Evolutionary conservation across 2,113 vertebrate genomes (phyloP).

Genomic region (Panthera leo): DNA sequence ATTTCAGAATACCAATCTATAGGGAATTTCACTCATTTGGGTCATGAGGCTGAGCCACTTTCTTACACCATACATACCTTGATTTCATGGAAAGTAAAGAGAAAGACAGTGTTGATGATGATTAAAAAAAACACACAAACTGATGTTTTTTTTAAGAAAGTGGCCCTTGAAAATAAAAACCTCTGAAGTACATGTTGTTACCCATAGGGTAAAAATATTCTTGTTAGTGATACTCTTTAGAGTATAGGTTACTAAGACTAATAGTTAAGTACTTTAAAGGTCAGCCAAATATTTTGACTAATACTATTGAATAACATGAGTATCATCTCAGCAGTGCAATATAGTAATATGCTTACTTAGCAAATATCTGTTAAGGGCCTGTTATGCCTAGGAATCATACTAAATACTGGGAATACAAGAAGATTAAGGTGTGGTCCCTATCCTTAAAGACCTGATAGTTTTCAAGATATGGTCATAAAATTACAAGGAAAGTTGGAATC

Average conservation of each 20-base stretch:
- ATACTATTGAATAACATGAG: neutral
- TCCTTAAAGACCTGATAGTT: neutral
- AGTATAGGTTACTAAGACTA: neutral
- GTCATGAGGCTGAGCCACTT: neutral
- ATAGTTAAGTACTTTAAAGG: neutral
- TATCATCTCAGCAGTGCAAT: neutral
- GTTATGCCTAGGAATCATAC: neutral
- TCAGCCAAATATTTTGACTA: neutral
- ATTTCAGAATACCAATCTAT: neutral
- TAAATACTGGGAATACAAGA: neutral
- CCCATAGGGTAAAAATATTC: neutral
- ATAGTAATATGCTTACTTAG: neutral
- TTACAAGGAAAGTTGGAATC: neutral
- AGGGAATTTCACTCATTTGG: neutral
- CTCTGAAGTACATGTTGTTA: neutral
- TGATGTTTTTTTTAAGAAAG: neutral
- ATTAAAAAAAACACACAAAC: neutral
- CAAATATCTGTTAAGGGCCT: neutral
- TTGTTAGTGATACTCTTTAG: neutral
- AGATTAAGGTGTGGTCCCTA: neutral
- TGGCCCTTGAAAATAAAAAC: neutral
- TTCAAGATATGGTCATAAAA: neutral
- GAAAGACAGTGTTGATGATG: neutral
- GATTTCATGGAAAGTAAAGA: neutral
- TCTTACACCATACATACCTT: neutral